phyloP scores from a whole-genome alignment of 2,113 vertebrate species.

The Muscicapa adusta region DNA sequence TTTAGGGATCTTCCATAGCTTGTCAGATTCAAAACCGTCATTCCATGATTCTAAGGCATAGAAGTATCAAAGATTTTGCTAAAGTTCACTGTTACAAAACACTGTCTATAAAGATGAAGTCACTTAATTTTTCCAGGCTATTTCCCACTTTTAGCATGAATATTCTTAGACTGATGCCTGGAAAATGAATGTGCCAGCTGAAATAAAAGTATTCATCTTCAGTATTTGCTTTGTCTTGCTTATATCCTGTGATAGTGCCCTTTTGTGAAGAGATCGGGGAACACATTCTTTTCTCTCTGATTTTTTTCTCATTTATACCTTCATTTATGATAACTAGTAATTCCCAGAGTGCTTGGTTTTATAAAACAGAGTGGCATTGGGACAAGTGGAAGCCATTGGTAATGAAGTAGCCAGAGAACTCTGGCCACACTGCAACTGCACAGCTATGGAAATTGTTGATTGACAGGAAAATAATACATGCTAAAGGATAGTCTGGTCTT shows the following conservation, averaged over 20 bases:
- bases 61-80: background rate
- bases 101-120: background rate
- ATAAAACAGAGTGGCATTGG: background rate
- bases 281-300: background rate
- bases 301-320: background rate
- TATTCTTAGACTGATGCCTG: slow-evolving; percentile 8
- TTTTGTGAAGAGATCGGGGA: background rate
- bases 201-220: slow-evolving; percentile 20
- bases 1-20: slow-evolving; percentile 10
- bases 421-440: background rate
- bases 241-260: background rate
- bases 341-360: background rate
- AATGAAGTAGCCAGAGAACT: background rate
- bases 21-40: background rate
- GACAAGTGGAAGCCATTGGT: background rate
- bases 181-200: background rate
- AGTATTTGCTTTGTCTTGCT: background rate
- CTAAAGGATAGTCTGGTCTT: background rate
- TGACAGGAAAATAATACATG: slow-evolving; percentile 25
- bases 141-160: slow-evolving; percentile 20
- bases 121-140: background rate
- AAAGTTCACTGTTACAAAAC: background rate
- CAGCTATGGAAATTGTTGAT: background rate
- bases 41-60: background rate
- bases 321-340: background rate